These are phyloP conservation scores for Nycticorax nycticorax DNA, from an alignment of 2,113 vertebrate genomes.

Conservation along the genomic window DNA sequence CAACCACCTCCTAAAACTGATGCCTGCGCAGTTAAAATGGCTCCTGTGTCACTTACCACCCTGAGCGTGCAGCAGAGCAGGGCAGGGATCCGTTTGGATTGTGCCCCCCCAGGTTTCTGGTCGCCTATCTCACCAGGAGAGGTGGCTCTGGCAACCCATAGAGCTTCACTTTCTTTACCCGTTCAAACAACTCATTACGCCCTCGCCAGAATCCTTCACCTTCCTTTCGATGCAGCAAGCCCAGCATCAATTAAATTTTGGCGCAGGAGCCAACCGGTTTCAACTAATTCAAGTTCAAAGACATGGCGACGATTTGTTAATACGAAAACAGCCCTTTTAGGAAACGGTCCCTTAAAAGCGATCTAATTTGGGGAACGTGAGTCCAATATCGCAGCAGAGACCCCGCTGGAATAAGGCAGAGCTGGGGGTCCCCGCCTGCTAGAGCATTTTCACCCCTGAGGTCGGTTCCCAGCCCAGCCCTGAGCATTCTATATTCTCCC, in stretches of 20 bases:
- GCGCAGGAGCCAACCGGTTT: slow-evolving; percentile 23
- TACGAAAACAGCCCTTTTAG: not conserved
- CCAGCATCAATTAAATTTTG: slow-evolving; percentile 38
- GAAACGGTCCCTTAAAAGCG: not conserved
- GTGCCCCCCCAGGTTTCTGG: not conserved
- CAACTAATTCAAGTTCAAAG: slow-evolving; percentile 83
- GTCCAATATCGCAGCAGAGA: not conserved
- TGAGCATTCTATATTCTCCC: not conserved
- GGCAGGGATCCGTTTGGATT: not conserved
- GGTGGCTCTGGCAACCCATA: not conserved
- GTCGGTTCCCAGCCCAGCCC: not conserved
- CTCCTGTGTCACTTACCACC: slow-evolving; percentile 67
- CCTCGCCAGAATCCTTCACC: not conserved
- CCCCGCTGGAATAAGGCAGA: not conserved
- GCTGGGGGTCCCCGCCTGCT: not conserved
- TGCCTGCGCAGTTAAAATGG: slow-evolving; percentile 76
- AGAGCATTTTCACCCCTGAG: not conserved
- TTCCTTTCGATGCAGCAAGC: slow-evolving; percentile 42
- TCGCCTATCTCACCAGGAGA: not conserved
- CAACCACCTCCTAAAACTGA: slow-evolving; percentile 16
- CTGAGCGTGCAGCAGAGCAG: not conserved
- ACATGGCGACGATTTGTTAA: slow-evolving; percentile 66
- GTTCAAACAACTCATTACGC: not conserved
- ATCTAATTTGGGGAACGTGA: not conserved
- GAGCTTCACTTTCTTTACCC: not conserved